Base-by-base conservation (phyloP, 30 jellyfish, hydroid and myxozoan genomes). In the Aurelia aurita region DNA sequence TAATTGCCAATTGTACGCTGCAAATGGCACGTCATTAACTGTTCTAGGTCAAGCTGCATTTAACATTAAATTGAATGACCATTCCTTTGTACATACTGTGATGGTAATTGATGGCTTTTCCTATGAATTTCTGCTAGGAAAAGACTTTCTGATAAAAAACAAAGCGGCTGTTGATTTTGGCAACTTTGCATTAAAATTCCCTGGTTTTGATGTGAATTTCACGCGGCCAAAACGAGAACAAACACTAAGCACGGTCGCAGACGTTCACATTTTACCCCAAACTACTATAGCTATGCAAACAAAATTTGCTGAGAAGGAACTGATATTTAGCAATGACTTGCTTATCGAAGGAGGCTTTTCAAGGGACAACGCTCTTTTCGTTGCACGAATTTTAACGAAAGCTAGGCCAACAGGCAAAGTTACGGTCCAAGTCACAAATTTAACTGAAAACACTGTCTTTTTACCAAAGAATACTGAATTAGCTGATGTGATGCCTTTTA, bases 291-390 rank as follows among this genome's bases (percentile, higher is more conserved):
- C 53, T n/a, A 28, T 68, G 23, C 79, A 68, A 31, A 31, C 79
- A 25, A 68, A 68, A 29, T 54, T 68, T 12, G 27, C 15, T 10
- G 79, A 68, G 12, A 10, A 23, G 5, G 29, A 11, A 25, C 14
- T 15, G 16, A 39, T 39, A 6, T 15, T 18, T 28, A 68, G 20
- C 43, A 68, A 44, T 14, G 59, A 68, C 27, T 68, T 68, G 43
- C 20, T 68, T 44, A 62, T 68, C 32, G 64, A 68, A 68, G 79
- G 79, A 15, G 79, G 79, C 10, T 68, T 68, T 68, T 29, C 79
- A 4, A 44, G 21, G 79, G 79, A 68, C 79, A 68, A 68, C 29
- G 19, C 32, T 18, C 49, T 28, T 16, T 68, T 68, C 43, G 15
- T 68, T 68, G 79, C 79, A n/a, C 45, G 79, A 3, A 68, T 68